A percentile compares a stretch with the other conserved stretches of the same genome.
phyloP scores from a whole-genome alignment of 2,888 invertebrate genomes.

The Torymus aiolomorphi region DNA sequence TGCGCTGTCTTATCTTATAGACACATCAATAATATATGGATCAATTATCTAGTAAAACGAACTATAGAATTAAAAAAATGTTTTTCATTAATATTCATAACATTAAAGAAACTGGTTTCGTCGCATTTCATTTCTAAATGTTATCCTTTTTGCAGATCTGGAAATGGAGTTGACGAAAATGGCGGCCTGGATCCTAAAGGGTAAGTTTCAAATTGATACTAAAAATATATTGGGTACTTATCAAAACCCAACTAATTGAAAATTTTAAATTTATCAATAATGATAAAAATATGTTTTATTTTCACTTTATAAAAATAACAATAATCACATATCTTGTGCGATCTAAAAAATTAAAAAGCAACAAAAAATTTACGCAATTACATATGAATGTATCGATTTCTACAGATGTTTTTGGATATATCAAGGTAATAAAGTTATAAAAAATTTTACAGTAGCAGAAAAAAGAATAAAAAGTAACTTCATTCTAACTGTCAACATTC shows the following conservation, averaged over 20 bases:
- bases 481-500: background rate
- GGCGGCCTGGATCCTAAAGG: slow-evolving; percentile 68
- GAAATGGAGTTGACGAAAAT: slow-evolving; percentile 54
- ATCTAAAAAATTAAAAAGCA: too few species aligned
- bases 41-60: slow-evolving; percentile 16
- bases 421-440: too few species aligned
- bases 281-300: too few species aligned
- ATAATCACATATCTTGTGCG: too few species aligned
- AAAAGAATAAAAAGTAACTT: background rate
- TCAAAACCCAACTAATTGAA: background rate
- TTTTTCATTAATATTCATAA: slow-evolving; percentile 35
- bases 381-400: too few species aligned
- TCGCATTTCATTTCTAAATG: slow-evolving; percentile 13
- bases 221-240: slow-evolving; percentile 3
- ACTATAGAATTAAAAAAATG: background rate
- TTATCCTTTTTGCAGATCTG: slow-evolving; percentile 65
- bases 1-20: slow-evolving; percentile 6
- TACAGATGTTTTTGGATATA: too few species aligned
- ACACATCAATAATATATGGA: slow-evolving; percentile 33
- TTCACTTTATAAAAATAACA: too few species aligned
- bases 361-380: too few species aligned
- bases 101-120: slow-evolving; percentile 29
- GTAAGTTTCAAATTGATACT: slow-evolving; percentile 63
- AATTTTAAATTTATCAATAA: background rate
- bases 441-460: too few species aligned